Evolutionary conservation across 1,140 invertebrate species (phyloP), one percentile per base, ranked within the genome.

Genomic region (Bombus terrestris): DNA sequence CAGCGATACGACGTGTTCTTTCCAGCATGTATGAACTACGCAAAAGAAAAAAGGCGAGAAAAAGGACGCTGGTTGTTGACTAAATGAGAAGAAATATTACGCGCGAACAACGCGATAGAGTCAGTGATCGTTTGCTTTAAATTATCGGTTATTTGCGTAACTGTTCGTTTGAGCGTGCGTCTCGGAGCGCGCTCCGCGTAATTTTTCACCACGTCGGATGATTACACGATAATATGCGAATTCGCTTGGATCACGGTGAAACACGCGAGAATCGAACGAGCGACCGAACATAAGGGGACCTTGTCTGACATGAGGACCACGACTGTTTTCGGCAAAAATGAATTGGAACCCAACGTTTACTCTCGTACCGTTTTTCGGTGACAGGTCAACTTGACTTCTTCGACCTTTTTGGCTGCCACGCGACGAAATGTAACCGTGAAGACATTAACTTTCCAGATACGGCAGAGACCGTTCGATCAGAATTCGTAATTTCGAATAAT

Each of bases 391-490:
- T 12, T 12, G 12, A 10, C 18, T 25, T 35, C n/a, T 22, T 64
- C 28, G 22, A 15, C 53, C 25, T n/a, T n/a, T 53, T 4, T 5
- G 15, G 2, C 25, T 3, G 10, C 6, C 15, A 66, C 64, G 15
- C 57, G 25, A 22, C 28, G 28, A 32, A 62, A 32, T 18, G 32
- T 53, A 39, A 39, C 15, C 43, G 47, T 10, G 37, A 41, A 18
- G 15, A 80, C 83, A 85, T 85, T 85, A 85, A 73, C 76, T 85
- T 85, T 85, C 83, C 39, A 80, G 77, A 39, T 85, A 85, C 83
- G 77, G 22, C 41, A 43, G 57, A 10, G 37, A 57, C 59, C 37
- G 43, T 83, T 76, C 77, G 77, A 87, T 83, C 64, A 71, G 69
- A 69, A 37, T 77, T 74, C 72, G 74, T 74, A 82, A 81, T 79